A percentile compares a stretch with the other conserved stretches of the same genome.
These are phyloP conservation scores for Atherinomorus stipes DNA, from an alignment of 2,113 vertebrate genomes.

Conservation along the genomic window DNA sequence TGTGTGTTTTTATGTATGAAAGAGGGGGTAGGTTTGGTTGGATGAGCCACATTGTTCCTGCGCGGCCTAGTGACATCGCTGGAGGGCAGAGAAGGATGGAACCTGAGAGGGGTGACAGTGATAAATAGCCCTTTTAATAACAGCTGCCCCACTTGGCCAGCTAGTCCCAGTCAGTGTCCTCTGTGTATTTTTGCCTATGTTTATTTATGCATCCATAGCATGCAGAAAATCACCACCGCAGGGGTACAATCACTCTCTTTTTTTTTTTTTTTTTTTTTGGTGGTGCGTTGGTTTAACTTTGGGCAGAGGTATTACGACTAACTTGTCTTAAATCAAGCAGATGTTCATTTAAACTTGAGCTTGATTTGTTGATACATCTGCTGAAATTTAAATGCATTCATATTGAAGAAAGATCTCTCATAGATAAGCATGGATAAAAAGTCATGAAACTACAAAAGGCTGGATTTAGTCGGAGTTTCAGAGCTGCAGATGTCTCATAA, in stretches of 20 bases:
- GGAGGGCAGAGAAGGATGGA: constrained; percentile 84
- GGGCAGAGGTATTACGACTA: constrained; percentile 50
- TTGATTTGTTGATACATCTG: constrained; percentile 46
- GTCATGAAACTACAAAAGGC: background rate
- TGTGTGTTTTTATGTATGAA: constrained; percentile 41
- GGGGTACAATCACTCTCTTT: constrained; percentile 82
- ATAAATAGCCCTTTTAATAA: constrained; percentile 90
- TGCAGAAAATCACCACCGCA: constrained; percentile 83
- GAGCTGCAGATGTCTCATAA: background rate
- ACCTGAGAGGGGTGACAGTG: constrained; percentile 86
- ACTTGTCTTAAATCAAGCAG: constrained; percentile 52
- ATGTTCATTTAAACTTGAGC: constrained; percentile 57
- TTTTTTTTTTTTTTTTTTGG: constrained; percentile 56
- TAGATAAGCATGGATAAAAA: background rate
- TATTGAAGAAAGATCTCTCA: background rate
- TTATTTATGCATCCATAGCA: constrained; percentile 87
- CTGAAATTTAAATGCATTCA: constrained; percentile 18
- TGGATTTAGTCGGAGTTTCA: background rate
- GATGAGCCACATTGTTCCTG: constrained; percentile 86
- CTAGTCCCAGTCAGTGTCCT: constrained; percentile 84
- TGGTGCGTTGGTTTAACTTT: constrained; percentile 74
- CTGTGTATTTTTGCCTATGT: constrained; percentile 87
- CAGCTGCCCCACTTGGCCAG: constrained; percentile 87
- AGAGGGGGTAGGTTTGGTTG: constrained; percentile 71
- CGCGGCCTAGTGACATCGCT: constrained; percentile 83